Evolutionary conservation across 2,113 vertebrate species (phyloP).

Genomic region (Martes martes): DNA sequence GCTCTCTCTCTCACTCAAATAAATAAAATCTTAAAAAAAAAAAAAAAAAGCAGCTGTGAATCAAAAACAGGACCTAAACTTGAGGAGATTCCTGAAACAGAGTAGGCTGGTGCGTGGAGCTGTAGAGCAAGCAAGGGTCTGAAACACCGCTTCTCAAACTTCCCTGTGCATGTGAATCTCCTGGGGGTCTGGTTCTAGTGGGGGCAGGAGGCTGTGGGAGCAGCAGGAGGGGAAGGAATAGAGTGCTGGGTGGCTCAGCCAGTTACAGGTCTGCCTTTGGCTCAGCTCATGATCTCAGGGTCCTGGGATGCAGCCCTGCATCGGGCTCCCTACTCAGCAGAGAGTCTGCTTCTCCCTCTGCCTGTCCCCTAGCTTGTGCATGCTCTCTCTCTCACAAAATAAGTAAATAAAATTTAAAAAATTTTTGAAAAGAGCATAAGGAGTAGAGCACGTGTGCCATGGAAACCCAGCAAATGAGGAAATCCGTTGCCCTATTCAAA

Average conservation of each 20-base stretch:
- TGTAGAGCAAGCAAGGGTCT: neutral
- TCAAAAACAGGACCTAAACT: neutral
- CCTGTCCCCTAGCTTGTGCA: neutral
- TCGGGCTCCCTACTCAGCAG: no score
- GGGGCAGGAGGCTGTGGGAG: neutral
- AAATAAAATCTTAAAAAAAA: no score
- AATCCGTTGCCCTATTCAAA: neutral
- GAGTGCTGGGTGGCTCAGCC: no score
- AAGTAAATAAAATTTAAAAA: neutral
- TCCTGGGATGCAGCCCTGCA: no score
- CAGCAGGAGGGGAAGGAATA: neutral
- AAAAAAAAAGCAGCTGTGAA: neutral
- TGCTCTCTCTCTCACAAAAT: neutral
- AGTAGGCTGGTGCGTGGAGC: neutral
- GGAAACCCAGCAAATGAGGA: neutral
- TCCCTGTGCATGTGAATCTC: rapidly evolving
- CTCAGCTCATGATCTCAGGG: no score
- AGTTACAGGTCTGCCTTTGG: no score
- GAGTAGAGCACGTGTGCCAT: neutral
- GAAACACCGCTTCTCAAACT: neutral
- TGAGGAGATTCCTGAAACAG: neutral
- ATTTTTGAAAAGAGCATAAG: neutral
- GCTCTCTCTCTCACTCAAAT: no score
- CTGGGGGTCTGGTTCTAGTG: neutral
- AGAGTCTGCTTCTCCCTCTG: neutral